phyloP scores from a whole-genome alignment of 2,888 invertebrate genomes.

The Spodoptera picta region DNA sequence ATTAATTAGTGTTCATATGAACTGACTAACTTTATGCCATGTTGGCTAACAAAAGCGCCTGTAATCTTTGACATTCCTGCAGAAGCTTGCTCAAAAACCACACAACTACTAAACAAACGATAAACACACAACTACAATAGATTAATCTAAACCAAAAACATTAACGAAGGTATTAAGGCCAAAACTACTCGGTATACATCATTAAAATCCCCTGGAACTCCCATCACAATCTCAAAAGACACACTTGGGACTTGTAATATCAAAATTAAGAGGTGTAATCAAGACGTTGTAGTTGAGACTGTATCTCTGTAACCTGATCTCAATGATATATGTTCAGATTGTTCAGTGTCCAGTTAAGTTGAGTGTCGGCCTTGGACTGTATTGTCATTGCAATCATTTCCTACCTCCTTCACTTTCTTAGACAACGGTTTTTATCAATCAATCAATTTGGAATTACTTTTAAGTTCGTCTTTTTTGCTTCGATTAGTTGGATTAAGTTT shows the following conservation, averaged over 20 bases:
- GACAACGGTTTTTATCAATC: slow-evolving; percentile 13
- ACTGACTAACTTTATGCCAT: no score
- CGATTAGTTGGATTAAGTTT: slow-evolving; percentile 13
- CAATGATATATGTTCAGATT: slow-evolving; percentile 39
- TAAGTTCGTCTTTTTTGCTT: no score
- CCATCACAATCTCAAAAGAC: slow-evolving; percentile 22
- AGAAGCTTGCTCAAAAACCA: no score
- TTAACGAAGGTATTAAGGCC: not conserved
- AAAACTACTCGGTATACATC: not conserved
- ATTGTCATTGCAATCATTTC: slow-evolving; percentile 59
- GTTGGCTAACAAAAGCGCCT: no score
- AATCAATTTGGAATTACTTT: not conserved
- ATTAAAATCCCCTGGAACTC: not conserved
- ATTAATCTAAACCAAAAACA: no score
- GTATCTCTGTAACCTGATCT: slow-evolving; percentile 29
- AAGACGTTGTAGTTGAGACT: slow-evolving; percentile 28
- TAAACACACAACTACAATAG: no score
- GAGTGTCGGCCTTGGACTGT: slow-evolving; percentile 58
- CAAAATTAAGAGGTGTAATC: slow-evolving; percentile 33
- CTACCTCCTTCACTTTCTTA: slow-evolving; percentile 62
- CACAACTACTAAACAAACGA: no score
- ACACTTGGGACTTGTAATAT: slow-evolving; percentile 15
- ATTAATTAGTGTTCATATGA: no score
- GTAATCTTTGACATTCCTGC: no score
- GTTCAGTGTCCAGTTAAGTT: slow-evolving; percentile 34